Evolutionary conservation across 2,888 invertebrate genomes (phyloP), one percentile per base, ranked within the genome.

Genomic region (Drosophila demipolita): DNA sequence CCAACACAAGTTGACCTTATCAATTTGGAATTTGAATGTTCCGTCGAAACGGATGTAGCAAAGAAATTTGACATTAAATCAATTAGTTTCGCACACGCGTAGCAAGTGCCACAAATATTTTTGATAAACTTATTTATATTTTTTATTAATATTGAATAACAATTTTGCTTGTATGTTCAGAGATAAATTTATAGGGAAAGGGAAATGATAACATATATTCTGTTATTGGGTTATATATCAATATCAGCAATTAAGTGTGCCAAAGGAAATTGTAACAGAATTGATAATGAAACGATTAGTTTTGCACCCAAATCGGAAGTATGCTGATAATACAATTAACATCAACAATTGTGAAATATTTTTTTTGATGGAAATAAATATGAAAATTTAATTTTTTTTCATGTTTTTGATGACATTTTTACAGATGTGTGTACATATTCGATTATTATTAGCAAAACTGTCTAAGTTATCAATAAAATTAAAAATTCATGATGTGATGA

Each of bases 101-200:
- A 61, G 76, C 58, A 76, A 76, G 65, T 65, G 3, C 7, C n/a
- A 17, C 15, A 11, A 54, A 26, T 26, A 36, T 26, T 36, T 23
- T 36, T 9, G 17, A 36, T 17, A 9, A 17, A 23, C 2, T 26
- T 48, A 23, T 23, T 12, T 23, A 3, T 45, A 45, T 23, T 6
- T 5, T 17, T 23, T 49, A 49, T 26, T 29, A 15, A 45, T 45
- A 45, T 23, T 45, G 8, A 15, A 23, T 23, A 15, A 15, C 23
- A 8, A 45, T 45, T 45, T 45, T 17, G 49, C 12, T 45, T 45
- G 45, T 23, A 23, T 12, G n/a, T 11, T 40, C 9, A n/a, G 2
- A 45, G 45, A 29, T 49, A 11, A 29, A 17, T 3, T 4, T 7
- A 33, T 66, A 40, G 72, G 15, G 23, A 40, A 40, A 60, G 36